These are phyloP conservation scores for Lampris megalopsis DNA, from an alignment of 2,113 vertebrate genomes.

Conservation along the genomic window DNA sequence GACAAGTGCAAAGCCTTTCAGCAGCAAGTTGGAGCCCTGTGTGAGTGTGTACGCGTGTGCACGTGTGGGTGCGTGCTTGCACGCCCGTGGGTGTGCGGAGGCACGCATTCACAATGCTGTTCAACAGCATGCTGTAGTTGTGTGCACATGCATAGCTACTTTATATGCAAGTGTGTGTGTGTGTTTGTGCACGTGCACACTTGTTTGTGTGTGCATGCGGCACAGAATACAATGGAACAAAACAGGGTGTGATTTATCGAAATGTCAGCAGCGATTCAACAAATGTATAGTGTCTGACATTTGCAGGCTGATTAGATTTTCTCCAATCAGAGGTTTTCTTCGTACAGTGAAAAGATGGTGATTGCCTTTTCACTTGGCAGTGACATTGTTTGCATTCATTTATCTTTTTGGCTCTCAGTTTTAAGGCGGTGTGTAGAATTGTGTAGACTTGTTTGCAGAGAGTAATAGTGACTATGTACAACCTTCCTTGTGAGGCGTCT, in stretches of 20 bases:
- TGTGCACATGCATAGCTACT: not conserved
- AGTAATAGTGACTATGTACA: not conserved
- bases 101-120: no score
- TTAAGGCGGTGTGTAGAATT: not conserved
- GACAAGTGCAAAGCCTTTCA: constrained; percentile 48
- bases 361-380: constrained; percentile 31
- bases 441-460: not conserved
- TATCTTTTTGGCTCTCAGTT: constrained; percentile 11
- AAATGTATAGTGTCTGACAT: constrained; percentile 63
- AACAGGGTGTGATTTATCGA: constrained; percentile 46
- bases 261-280: constrained; percentile 63
- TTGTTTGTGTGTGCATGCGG: not conserved
- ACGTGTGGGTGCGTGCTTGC: not conserved
- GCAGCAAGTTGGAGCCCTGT: constrained; percentile 49
- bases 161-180: not conserved
- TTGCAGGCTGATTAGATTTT: constrained; percentile 51
- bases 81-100: not conserved
- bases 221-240: constrained; percentile 21
- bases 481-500: no score
- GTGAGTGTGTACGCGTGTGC: constrained; percentile 5
- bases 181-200: constrained; percentile 19
- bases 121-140: not conserved
- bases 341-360: constrained; percentile 37
- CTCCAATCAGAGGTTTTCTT: constrained; percentile 27
- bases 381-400: not conserved